Conservation (phyloP, 1,140 invertebrate genomes). For the Drosophila takahashii region DNA sequence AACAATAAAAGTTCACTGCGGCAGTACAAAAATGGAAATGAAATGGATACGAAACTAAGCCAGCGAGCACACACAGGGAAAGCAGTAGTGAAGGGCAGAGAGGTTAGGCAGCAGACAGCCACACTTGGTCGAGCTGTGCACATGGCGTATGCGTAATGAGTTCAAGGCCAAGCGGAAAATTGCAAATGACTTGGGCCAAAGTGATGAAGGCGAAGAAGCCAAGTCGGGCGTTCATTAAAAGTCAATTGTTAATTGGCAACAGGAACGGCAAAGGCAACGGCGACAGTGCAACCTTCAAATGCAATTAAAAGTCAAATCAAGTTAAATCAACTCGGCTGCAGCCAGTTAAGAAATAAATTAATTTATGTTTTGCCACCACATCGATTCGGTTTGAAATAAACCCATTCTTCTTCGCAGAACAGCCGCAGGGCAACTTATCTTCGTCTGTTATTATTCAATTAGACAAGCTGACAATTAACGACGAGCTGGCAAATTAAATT, state of each 20-base stretch:
- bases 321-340: constrained; percentile 54
- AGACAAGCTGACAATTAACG: constrained; percentile 81
- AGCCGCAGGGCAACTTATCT: constrained; percentile 36
- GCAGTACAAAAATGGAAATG: constrained; percentile 66
- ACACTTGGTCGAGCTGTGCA: constrained; percentile 17
- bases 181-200: constrained; percentile 43
- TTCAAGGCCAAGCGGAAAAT: constrained; percentile 63
- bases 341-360: constrained; percentile 56
- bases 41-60: constrained; percentile 47
- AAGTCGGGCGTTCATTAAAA: constrained; percentile 63
- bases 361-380: constrained; percentile 51
- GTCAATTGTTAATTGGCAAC: constrained; percentile 74
- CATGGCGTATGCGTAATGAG: constrained; percentile 74
- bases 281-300: constrained; percentile 34
- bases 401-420: constrained; percentile 1
- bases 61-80: constrained; percentile 8
- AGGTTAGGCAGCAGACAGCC: constrained; percentile 7
- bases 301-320: constrained; percentile 74
- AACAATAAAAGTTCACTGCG: constrained; percentile 76
- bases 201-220: constrained; percentile 32
- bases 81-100: not conserved
- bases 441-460: constrained; percentile 82
- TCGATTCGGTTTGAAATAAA: constrained; percentile 35
- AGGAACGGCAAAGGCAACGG: constrained; percentile 36
- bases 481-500: constrained; percentile 83